phyloP scores from a whole-genome alignment of 2,888 invertebrate species.

The Euzophera pinguis region DNA sequence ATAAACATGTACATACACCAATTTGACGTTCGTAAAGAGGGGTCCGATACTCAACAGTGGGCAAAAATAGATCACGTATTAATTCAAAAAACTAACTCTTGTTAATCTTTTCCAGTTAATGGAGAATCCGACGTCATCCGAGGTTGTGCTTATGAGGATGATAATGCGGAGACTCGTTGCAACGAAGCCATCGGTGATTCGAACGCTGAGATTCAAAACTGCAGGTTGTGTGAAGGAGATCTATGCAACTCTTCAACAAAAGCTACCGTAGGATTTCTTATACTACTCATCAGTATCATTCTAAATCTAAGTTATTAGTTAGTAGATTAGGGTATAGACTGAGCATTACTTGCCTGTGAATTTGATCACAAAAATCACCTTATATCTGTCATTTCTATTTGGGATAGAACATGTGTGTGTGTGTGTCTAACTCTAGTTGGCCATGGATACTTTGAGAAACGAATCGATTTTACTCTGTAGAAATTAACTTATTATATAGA shows the following conservation, averaged over 20 bases:
- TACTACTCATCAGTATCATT: slow-evolving; percentile 22
- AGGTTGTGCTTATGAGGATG: slow-evolving; percentile 42
- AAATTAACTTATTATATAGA: no score
- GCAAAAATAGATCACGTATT: no score
- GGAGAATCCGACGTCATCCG: slow-evolving; percentile 37
- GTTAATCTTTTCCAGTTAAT: slow-evolving; percentile 37
- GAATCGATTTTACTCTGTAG: no score
- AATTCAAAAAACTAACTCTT: neutral
- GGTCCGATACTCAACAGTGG: no score
- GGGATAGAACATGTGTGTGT: no score
- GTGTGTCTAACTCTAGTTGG: no score
- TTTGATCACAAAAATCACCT: no score
- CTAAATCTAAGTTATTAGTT: slow-evolving; percentile 14
- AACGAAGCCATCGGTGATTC: slow-evolving; percentile 29
- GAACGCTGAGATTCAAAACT: slow-evolving; percentile 28
- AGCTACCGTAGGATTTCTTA: slow-evolving; percentile 24
- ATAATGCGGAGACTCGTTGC: slow-evolving; percentile 32
- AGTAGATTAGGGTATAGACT: neutral
- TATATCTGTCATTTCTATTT: no score
- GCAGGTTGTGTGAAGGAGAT: slow-evolving; percentile 41
- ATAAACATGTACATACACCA: no score
- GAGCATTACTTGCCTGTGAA: no score
- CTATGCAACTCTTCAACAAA: slow-evolving; percentile 46
- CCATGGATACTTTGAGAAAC: no score
- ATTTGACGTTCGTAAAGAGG: no score